A percentile compares a stretch with the other conserved stretches of the same genome.
These are phyloP conservation scores for Nasonovia ribisnigri DNA, from an alignment of 2,888 invertebrate species.

Conservation along the genomic window DNA sequence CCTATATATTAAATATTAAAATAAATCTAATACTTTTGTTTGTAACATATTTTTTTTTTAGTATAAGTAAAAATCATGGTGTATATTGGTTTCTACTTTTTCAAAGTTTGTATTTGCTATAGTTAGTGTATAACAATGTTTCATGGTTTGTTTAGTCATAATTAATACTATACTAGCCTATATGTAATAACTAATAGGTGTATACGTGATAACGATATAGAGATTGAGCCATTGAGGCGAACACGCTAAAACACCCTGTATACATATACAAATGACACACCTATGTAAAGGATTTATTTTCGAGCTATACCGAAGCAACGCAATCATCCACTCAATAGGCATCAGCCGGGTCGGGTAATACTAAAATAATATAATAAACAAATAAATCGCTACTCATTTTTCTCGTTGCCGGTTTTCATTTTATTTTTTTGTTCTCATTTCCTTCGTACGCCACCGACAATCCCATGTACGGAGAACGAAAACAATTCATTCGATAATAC, in stretches of 20 bases:
- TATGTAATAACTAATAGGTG: background rate
- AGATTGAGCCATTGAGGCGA: background rate
- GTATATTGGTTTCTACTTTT: background rate
- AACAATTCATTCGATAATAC: constrained; percentile 35
- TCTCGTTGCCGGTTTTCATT: background rate
- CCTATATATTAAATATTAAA: background rate
- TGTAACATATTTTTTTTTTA: background rate
- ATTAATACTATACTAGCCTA: background rate
- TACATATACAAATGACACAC: background rate
- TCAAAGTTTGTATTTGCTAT: background rate
- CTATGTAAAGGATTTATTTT: background rate
- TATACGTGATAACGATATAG: background rate
- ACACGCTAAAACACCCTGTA: background rate
- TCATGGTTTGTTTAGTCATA: background rate
- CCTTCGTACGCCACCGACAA: background rate
- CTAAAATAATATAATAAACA: background rate
- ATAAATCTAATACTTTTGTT: background rate
- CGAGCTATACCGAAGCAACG: background rate
- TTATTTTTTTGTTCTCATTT: background rate
- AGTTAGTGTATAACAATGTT: background rate
- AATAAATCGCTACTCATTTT: constrained; percentile 14
- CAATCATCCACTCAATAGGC: background rate
- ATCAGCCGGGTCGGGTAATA: background rate
- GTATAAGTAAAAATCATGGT: background rate
- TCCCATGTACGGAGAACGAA: constrained; percentile 56